Percentiles rank a stretch among this genome's conserved stretches.
Evolutionary conservation across 2,113 vertebrate genomes (phyloP).

Genomic region (Cervus canadensis): DNA sequence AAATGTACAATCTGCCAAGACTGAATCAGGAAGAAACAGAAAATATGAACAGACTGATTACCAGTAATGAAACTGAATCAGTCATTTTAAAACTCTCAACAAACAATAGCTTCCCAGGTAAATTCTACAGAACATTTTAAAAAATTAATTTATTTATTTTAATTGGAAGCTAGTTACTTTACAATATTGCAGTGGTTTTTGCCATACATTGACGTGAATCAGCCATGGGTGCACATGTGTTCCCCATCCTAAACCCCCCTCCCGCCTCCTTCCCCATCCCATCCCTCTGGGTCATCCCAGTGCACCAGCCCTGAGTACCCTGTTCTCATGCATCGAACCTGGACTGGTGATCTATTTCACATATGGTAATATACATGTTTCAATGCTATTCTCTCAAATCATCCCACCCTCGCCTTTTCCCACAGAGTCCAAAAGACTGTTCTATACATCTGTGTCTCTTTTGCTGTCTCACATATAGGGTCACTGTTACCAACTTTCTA

Average conservation of each 20-base stretch:
- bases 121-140: neutral
- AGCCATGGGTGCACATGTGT: neutral
- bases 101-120: neutral
- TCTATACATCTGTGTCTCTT: neutral
- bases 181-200: neutral
- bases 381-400: neutral
- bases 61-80: neutral
- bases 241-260: neutral
- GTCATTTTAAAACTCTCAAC: neutral
- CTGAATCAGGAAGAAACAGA: neutral
- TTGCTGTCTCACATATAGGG: neutral
- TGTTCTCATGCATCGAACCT: neutral
- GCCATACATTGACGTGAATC: neutral
- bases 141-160: neutral
- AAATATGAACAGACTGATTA: neutral
- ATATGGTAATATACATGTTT: neutral
- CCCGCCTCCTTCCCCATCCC: neutral
- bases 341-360: neutral
- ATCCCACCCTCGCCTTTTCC: neutral
- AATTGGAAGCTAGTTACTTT: neutral
- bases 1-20: neutral
- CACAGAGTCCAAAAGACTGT: neutral
- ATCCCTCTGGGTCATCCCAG: neutral
- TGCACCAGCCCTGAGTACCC: neutral
- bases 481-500: neutral